Conservation (phyloP, 2,888 invertebrate species). For the Liopterus haemorrhoidalis region DNA sequence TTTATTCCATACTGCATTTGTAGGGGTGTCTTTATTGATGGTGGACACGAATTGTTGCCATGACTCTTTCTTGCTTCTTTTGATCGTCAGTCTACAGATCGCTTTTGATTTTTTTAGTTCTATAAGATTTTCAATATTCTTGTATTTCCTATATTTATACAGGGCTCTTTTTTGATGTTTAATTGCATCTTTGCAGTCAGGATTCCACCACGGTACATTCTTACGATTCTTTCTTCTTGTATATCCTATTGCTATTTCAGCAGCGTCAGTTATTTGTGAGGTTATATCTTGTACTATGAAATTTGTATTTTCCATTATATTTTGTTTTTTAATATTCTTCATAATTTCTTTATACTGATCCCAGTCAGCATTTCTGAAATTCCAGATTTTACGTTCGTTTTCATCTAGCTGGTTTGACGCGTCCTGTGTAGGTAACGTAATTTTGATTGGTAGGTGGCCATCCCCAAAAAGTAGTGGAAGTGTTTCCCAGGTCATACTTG, state of each 20-base stretch:
- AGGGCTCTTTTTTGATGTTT: neutral
- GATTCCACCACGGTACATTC: slow-evolving; percentile 4
- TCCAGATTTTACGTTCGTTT: slow-evolving; percentile 2
- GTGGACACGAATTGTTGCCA: slow-evolving; percentile 1
- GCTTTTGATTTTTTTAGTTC: neutral
- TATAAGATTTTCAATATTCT: neutral
- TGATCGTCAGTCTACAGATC: neutral
- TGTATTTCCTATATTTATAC: slow-evolving; percentile 6
- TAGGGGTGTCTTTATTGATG: slow-evolving; percentile 1
- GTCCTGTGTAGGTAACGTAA: neutral
- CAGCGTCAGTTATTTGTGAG: slow-evolving; percentile 2
- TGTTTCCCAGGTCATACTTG: slow-evolving; percentile 4
- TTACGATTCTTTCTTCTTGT: neutral
- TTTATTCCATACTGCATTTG: slow-evolving; percentile 1
- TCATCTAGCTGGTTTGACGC: neutral
- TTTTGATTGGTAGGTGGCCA: neutral
- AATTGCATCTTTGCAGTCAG: slow-evolving; percentile 1
- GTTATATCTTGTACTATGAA: slow-evolving; percentile 1
- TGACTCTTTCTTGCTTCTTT: neutral
- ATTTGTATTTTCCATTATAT: neutral
- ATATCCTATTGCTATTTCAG: slow-evolving; percentile 1
- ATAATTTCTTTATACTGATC: slow-evolving; percentile 4
- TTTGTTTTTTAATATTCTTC: neutral
- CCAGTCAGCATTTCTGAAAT: slow-evolving; percentile 4
- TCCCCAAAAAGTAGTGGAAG: slow-evolving; percentile 1